Conservation (phyloP, 2,797 vertebrate genomes). For the Ptychadena robeensis region DNA sequence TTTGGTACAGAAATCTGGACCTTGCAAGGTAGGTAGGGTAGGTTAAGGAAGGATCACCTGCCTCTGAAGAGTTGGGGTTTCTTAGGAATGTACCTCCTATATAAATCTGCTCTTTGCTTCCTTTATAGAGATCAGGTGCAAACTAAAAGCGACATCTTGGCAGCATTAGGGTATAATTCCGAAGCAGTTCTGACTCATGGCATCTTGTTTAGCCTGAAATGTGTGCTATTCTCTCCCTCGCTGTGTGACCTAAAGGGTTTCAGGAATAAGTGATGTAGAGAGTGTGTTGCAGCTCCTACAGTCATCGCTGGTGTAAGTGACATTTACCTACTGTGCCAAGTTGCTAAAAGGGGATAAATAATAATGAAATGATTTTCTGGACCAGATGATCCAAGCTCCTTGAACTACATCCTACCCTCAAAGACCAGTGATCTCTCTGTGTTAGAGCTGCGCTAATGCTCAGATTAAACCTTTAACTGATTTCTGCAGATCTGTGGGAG, state of each 20-base stretch:
- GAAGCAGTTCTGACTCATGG: constrained; percentile 18
- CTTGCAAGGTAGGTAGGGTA: too few relatives aligned
- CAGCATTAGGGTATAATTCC: constrained; percentile 19
- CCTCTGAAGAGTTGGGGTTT: neutral
- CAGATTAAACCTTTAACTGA: constrained; percentile 13
- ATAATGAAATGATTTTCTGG: constrained; percentile 69
- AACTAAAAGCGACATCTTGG: constrained; percentile 6
- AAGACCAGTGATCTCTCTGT: neutral
- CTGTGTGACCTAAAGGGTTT: constrained; percentile 61
- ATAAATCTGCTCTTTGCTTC: neutral
- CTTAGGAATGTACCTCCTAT: neutral
- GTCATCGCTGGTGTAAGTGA: constrained; percentile 71
- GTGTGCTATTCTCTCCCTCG: constrained; percentile 62
- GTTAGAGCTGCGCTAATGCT: neutral
- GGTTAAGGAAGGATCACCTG: too few relatives aligned
- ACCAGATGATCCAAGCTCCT: constrained; percentile 63
- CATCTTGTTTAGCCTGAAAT: constrained; percentile 17
- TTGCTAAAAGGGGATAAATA: constrained; percentile 81
- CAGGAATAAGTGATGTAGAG: constrained; percentile 52
- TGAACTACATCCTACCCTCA: constrained; percentile 75
- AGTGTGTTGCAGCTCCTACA: constrained; percentile 71
- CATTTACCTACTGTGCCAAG: constrained; percentile 76
- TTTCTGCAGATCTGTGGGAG: constrained; percentile 1
- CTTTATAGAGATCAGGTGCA: neutral
- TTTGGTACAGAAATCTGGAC: too few relatives aligned